Evolutionary conservation across 1,140 invertebrate genomes (phyloP), one percentile per base, ranked within the genome.

Genomic region (Meloidogyne chitwoodi): DNA sequence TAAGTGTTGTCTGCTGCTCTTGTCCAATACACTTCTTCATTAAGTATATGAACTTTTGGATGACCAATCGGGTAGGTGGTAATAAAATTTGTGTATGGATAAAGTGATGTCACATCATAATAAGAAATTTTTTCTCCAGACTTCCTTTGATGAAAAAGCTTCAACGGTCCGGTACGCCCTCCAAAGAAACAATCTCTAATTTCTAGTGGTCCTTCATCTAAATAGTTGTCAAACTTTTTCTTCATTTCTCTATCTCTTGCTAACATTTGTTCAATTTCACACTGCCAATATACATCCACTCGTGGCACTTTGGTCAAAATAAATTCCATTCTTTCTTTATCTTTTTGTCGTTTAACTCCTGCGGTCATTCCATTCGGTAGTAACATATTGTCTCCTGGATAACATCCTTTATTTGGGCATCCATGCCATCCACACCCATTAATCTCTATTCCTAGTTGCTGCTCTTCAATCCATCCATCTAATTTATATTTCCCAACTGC

Each of bases 381-480:
- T 11, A 68, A 38, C 12, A 26, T 31, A 14, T 68, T 38, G 27
- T 68, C 67, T 12, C 48, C 22, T 0, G 63, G 67, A 26, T 31
- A 72, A 5, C 70, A 72, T 4, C 22, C 29, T n/a, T 12, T n/a
- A n/a, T n/a, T n/a, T n/a, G n/a, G 3, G 27, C 70, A 72, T 12
- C 34, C 67, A 34, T 68, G 67, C 67, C 67, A 68, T 14, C 48
- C 34, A 24, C 67, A 68, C 2, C 67, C 67, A 48, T 68, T 68
- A 24, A 68, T n/a, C n/a, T n/a, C n/a, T n/a, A n/a, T n/a, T n/a
- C n/a, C n/a, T n/a, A n/a, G n/a, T n/a, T n/a, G n/a, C n/a, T n/a
- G n/a, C n/a, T n/a, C n/a, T n/a, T n/a, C n/a, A n/a, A n/a, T n/a
- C n/a, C n/a, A n/a, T n/a, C 70, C 70, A 16, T 72, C 70, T 3